Percentiles rank a stretch among this genome's conserved stretches.
Conservation (phyloP, 2,888 invertebrate species). For the Oxyteleia sp. region DNA sequence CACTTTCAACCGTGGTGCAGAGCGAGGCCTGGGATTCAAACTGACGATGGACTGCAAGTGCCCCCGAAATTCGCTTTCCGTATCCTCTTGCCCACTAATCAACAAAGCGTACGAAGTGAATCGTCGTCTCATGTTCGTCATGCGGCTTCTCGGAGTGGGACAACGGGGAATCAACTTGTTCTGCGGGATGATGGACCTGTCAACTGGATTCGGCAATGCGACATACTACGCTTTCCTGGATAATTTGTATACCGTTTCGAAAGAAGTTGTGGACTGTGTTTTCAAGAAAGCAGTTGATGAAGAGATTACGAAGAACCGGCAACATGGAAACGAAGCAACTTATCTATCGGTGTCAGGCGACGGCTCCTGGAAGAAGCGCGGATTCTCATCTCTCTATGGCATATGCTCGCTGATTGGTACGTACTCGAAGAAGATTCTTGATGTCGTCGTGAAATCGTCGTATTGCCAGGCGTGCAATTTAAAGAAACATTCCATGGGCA, state of each 20-base stretch:
- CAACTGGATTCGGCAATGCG: constrained; percentile 40
- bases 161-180: constrained; percentile 75
- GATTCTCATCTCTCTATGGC: constrained; percentile 2
- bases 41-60: constrained; percentile 64
- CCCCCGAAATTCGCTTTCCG: constrained; percentile 47
- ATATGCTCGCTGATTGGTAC: constrained; percentile 11
- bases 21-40: constrained; percentile 72
- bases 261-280: constrained; percentile 33
- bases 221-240: constrained; percentile 37
- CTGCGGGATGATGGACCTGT: constrained; percentile 73
- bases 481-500: constrained; percentile 12
- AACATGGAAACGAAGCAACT: constrained; percentile 13
- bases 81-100: constrained; percentile 69
- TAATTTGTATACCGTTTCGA: constrained; percentile 30
- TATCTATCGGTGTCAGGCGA: constrained; percentile 8
- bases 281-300: constrained; percentile 25
- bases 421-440: constrained; percentile 6
- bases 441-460: constrained; percentile 16
- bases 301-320: constrained; percentile 56
- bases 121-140: constrained; percentile 73
- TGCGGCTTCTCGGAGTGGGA: constrained; percentile 73
- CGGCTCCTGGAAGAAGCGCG: constrained; percentile 22
- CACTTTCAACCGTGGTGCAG: constrained; percentile 1
- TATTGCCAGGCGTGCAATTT: constrained; percentile 34
- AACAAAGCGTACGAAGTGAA: constrained; percentile 74